These are phyloP conservation scores for Paramuricea clavata DNA, from an alignment of 92 coral and sea anemone genomes.

Conservation along the genomic window DNA sequence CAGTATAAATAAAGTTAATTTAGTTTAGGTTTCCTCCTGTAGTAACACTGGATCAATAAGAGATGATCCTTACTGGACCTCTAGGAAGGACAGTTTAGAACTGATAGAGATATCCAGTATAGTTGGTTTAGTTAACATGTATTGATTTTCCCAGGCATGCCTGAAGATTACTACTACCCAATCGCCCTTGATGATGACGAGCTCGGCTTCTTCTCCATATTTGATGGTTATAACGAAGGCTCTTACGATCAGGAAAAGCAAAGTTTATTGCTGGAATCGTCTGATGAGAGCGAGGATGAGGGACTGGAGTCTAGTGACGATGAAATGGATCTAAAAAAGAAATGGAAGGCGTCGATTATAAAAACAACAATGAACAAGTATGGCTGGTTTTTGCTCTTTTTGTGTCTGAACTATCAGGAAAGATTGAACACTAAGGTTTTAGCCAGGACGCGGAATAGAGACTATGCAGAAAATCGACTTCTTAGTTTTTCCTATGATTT, in stretches of 20 bases:
- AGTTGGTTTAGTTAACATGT: not conserved
- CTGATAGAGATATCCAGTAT: not conserved
- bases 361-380: constrained; percentile 22
- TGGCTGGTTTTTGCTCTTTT: not conserved
- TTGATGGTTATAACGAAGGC: constrained; percentile 24
- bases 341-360: constrained; percentile 37
- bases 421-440: no score
- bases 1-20: no score
- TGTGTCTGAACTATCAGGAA: not conserved
- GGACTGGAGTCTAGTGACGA: not conserved
- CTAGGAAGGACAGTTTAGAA: not conserved
- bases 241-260: not conserved
- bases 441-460: no score
- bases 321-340: not conserved
- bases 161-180: not conserved
- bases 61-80: not conserved
- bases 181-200: constrained; percentile 16
- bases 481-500: no score
- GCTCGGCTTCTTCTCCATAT: constrained; percentile 14
- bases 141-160: not conserved
- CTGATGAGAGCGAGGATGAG: constrained; percentile 19
- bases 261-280: not conserved
- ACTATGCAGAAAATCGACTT: no score
- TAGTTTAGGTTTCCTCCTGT: no score
- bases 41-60: not conserved